A percentile compares a stretch with the other conserved stretches of the same genome.
Conservation (phyloP, 92 coral and sea anemone genomes). For the Chrysogorgia sp. region DNA sequence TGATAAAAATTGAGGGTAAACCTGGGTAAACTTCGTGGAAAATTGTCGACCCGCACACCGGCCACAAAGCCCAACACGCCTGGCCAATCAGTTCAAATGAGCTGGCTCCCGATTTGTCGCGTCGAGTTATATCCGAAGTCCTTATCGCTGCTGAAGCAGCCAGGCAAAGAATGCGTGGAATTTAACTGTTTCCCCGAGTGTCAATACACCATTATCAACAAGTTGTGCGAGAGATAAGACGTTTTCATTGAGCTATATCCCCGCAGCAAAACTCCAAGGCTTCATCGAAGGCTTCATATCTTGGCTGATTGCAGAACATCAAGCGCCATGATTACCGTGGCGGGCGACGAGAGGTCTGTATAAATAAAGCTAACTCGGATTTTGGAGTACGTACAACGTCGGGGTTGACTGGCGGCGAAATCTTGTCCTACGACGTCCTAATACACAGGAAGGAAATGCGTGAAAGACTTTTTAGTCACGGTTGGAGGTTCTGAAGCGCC, state of each 20-base stretch:
- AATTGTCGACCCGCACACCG: no score
- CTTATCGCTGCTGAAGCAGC: constrained; percentile 41
- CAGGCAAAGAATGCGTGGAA: constrained; percentile 27
- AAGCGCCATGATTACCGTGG: neutral
- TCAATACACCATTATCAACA: constrained; percentile 32
- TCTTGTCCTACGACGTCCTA: neutral
- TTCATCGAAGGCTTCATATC: constrained; percentile 2
- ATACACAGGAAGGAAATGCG: neutral
- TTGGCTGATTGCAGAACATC: constrained; percentile 16
- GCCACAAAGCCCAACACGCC: no score
- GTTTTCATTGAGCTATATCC: constrained; percentile 5
- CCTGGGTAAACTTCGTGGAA: no score
- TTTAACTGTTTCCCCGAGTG: constrained; percentile 5
- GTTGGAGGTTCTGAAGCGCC: no score
- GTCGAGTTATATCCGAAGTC: constrained; percentile 5
- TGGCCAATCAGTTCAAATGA: constrained; percentile 4
- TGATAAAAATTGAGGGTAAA: no score
- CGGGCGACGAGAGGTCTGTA: constrained; percentile 1
- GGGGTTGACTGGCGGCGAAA: neutral
- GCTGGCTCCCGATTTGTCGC: constrained; percentile 14
- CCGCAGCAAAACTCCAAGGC: neutral
- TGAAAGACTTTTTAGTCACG: no score
- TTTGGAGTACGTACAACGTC: neutral
- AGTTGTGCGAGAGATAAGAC: constrained; percentile 5
- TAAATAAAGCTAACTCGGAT: constrained; percentile 3